A percentile compares a stretch with the other conserved stretches of the same genome.
Evolutionary conservation across 2,797 vertebrate genomes (phyloP).

Genomic region (Enteromius trimaculatus): DNA sequence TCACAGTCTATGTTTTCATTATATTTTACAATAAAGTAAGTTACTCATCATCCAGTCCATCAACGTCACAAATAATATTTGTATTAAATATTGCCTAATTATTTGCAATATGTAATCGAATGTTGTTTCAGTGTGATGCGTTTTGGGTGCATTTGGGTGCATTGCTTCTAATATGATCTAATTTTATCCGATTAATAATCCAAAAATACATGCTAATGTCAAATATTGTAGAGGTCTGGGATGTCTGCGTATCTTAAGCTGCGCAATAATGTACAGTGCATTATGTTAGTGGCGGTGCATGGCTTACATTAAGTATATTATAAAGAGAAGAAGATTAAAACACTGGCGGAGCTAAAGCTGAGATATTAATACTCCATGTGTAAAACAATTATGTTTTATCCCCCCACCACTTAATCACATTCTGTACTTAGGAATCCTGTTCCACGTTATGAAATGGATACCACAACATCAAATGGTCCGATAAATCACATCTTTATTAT

Average conservation of each 20-base stretch:
- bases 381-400: constrained; percentile 59
- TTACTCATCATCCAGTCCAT: background rate
- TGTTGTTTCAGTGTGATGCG: background rate
- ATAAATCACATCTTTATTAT: constrained; percentile 50
- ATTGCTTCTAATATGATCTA: constrained; percentile 22
- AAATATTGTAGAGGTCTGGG: background rate
- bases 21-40: background rate
- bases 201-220: constrained; percentile 14
- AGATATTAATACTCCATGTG: constrained; percentile 54
- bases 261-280: constrained; percentile 10
- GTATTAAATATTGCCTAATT: background rate
- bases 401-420: constrained; percentile 55
- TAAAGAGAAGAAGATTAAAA: constrained; percentile 61
- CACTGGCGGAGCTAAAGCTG: constrained; percentile 52
- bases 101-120: background rate
- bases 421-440: constrained; percentile 35
- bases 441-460: constrained; percentile 51
- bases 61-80: background rate
- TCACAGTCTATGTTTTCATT: background rate
- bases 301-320: constrained; percentile 56
- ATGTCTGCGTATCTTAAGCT: background rate
- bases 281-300: constrained; percentile 8
- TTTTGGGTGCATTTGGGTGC: background rate
- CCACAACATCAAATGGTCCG: constrained; percentile 44
- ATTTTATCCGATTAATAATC: background rate